A percentile compares a stretch with the other conserved stretches of the same genome.
phyloP scores from a whole-genome alignment of 1,140 invertebrate genomes.

The Lepidurus packardi region DNA sequence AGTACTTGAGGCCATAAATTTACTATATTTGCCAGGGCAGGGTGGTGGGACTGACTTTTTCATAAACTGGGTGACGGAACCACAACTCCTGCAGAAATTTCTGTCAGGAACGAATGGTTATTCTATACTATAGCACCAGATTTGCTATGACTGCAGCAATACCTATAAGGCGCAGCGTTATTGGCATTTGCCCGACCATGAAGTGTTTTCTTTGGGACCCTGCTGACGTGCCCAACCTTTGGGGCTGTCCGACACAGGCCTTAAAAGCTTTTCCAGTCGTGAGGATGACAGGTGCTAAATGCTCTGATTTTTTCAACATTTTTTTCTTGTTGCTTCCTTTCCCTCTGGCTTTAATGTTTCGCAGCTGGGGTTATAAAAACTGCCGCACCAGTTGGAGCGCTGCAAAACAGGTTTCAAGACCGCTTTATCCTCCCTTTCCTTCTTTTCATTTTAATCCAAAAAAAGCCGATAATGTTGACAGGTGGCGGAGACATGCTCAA shows the following conservation, averaged over 20 bases:
- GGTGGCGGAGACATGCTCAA: not conserved
- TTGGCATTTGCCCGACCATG: not conserved
- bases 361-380: too few species aligned
- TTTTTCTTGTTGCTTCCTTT: not conserved
- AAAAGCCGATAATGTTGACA: not conserved
- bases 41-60: not conserved
- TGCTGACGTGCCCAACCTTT: not conserved
- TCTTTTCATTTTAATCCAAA: too few species aligned
- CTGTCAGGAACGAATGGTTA: not conserved
- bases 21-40: not conserved
- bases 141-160: not conserved
- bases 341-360: not conserved
- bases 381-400: too few species aligned
- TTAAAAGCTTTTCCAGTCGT: constrained; percentile 8
- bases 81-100: not conserved
- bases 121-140: not conserved
- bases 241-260: not conserved
- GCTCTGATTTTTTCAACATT: not conserved
- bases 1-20: not conserved
- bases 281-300: constrained; percentile 14
- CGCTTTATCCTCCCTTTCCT: too few species aligned
- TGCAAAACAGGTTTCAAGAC: too few species aligned
- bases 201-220: not conserved
- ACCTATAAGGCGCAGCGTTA: not conserved
- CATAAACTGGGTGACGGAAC: not conserved